Percentiles rank a stretch among this genome's conserved stretches.
Conservation (phyloP, 2,888 invertebrate species). For the Patella depressa region DNA sequence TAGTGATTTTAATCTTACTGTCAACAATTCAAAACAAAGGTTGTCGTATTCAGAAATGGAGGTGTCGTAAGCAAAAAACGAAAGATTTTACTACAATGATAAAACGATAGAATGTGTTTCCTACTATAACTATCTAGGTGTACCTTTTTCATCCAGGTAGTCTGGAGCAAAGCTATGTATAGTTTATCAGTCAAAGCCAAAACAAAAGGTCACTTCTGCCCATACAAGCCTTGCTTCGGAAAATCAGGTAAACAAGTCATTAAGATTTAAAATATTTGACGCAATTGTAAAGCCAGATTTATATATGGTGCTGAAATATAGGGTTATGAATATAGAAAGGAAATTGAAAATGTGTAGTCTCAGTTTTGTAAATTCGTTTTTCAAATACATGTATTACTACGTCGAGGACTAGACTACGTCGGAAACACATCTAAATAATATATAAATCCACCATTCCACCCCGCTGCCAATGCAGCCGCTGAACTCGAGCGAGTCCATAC, state of each 20-base stretch:
- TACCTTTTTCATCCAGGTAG: conserved; percentile 13
- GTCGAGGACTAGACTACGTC: too few relatives aligned
- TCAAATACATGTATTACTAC: too few relatives aligned
- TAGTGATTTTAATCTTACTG: conserved; percentile 1
- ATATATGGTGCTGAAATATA: conserved; percentile 3
- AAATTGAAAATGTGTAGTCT: background rate
- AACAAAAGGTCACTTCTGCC: background rate
- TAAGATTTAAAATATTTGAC: background rate
- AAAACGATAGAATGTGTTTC: background rate
- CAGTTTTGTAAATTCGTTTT: background rate
- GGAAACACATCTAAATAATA: too few relatives aligned
- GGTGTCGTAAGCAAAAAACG: background rate
- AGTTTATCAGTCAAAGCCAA: conserved; percentile 16
- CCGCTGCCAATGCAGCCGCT: too few relatives aligned
- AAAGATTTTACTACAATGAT: background rate
- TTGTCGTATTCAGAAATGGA: background rate
- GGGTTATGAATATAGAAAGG: background rate
- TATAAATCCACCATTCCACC: too few relatives aligned
- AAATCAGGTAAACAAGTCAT: background rate
- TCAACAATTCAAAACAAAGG: conserved; percentile 12
- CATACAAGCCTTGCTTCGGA: background rate
- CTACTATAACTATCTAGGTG: conserved; percentile 12
- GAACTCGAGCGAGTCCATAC: too few relatives aligned
- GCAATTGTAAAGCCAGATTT: background rate
- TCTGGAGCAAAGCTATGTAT: background rate